Evolutionary conservation across 2,797 vertebrate genomes (phyloP), one percentile per base, ranked within the genome.

Genomic region (Cynopterus sphinx): DNA sequence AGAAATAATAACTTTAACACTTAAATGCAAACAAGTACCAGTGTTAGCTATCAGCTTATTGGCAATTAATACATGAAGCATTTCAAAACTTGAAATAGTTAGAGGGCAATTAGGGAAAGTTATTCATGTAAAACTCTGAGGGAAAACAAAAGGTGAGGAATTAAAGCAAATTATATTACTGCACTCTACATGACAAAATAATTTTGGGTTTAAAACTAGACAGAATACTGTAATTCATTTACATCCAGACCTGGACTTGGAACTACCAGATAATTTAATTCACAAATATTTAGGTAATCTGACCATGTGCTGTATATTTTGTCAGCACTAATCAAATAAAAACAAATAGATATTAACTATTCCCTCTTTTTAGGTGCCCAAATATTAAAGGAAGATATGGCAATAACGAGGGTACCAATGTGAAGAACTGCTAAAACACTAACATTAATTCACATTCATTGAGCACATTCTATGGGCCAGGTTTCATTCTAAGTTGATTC

Each of bases 1-100:
- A 85, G 90, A 93, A 97, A 95, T 96, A 95, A 88, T 28, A 75
- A 39, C 46, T 63, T 67, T 57, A 74, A 9, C 7, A 28, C 79
- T 65, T 77, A 31, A 83, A 91, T 24, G 68, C 90, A 83, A 96
- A 81, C 17, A 82, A 71, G 61, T 19, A 26, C 36, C 2, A 28
- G 73, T 7, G 0, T 3, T 33, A 49, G 46, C 39, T 9, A 17
- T 67, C 24, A 9, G 9, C 28, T 68, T 70, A 87, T 2, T 31
- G 89, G 74, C 43, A 51, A 71, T 0, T 33, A 43, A 65, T n/a
- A 85, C 36, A 55, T 5, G 28, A 78, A 73, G 67, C 3, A 7
- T 61, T 61, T 61, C 43, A 61, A 90, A 70, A 81, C 36, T 6
- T 68, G 28, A 83, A 92, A 49, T 17, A 36, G 33, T 26, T 26